Percentiles rank a stretch among this genome's conserved stretches.
Conservation (phyloP, 2,113 vertebrate genomes). For the Ptychochromis oligacanthus region DNA sequence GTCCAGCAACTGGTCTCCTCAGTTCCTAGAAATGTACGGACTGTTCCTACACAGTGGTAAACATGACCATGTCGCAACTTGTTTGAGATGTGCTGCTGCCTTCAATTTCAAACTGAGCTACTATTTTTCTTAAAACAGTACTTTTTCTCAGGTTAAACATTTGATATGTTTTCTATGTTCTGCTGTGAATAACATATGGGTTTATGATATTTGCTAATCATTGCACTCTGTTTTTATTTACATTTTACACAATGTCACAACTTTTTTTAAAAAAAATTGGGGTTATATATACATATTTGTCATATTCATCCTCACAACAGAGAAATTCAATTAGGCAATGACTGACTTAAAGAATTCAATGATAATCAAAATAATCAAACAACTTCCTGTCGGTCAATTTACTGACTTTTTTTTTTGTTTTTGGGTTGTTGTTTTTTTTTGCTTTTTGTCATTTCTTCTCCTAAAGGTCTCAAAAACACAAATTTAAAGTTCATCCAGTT, state of each 20-base stretch:
- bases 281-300: too few relatives aligned
- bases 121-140: too few relatives aligned
- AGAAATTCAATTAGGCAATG: too few relatives aligned
- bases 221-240: not conserved
- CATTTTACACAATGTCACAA: not conserved
- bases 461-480: not conserved
- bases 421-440: not conserved
- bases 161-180: not conserved
- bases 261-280: too few relatives aligned
- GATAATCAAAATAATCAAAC: too few relatives aligned
- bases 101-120: too few relatives aligned
- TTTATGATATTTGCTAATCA: not conserved
- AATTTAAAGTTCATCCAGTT: not conserved
- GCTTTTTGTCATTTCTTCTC: not conserved
- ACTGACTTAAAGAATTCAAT: too few relatives aligned
- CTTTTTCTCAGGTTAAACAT: not conserved
- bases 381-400: too few relatives aligned
- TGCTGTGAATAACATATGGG: not conserved
- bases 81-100: not conserved
- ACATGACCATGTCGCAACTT: not conserved
- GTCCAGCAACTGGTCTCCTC: not conserved
- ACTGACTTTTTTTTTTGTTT: too few relatives aligned
- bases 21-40: not conserved
- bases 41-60: not conserved
- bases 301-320: too few relatives aligned